Base-by-base conservation (phyloP, 1,140 invertebrate genomes). In the Apis laboriosa region DNA sequence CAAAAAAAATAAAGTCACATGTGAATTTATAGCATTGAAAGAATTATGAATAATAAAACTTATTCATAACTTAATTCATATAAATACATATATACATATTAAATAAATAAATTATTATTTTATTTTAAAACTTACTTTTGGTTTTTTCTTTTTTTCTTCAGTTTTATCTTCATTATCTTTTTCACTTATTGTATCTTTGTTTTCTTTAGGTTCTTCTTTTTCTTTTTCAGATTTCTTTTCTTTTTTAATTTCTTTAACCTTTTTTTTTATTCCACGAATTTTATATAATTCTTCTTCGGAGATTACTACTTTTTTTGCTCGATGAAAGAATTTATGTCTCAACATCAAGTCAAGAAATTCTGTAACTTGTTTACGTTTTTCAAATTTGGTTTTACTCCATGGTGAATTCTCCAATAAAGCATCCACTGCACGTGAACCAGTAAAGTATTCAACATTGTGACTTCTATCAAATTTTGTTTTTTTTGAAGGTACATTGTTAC, bases 361-460 rank as follows among this genome's bases (percentile, higher is more conserved):
- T 11, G 97, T 96, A 76, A 97, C 97, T 82, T 97, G 96, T 90
- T 97, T 95, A 67, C 98, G 95, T 17, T 96, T 97, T 58, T 96
- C 96, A 92, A 99, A 99, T 51, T 98, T 92, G 0, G 97, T 96
- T 84, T 96, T 96, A 28, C 97, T 97, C 96, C 98, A 99, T 93
- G 98, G 98, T 0, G 99, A 99, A 43, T 89, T 91, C 63, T 98
- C 97, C 90, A 99, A 91, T 13, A 99, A 93, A 1, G 96, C 97
- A 94, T 99, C 98, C 1, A 99, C 96, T 4, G 98, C 98, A 93
- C 98, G 98, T 64, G 95, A 95, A 96, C 98, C 98, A 88, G 98
- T 98, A 89, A 99, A 99, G 94, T 99, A 99, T 93, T 99, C 97
- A 0, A 99, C 99, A 94, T 98, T 97, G 93, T 99, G 98, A 90